phyloP scores from a whole-genome alignment of 2,113 vertebrate genomes.

The Zosterops borbonicus region DNA sequence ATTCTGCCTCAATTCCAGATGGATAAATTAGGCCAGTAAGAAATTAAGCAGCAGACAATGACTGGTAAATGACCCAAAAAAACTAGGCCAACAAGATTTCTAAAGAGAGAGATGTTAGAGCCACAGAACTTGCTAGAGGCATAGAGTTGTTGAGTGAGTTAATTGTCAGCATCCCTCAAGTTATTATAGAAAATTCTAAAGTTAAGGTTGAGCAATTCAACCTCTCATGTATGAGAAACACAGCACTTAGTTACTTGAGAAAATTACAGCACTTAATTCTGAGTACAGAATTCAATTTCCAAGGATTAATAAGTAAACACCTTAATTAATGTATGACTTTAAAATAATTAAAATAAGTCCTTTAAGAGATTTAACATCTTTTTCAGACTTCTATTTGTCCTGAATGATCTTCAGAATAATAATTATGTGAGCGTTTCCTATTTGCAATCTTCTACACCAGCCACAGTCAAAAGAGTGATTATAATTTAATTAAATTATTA shows the following conservation, averaged over 20 bases:
- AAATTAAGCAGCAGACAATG: constrained; percentile 35
- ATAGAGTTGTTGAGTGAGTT: not conserved
- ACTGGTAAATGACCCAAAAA: constrained; percentile 48
- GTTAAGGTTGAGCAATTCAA: constrained; percentile 39
- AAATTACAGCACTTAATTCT: constrained; percentile 55
- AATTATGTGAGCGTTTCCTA: not conserved
- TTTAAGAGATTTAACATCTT: constrained; percentile 50
- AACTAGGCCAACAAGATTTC: constrained; percentile 27
- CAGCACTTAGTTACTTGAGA: constrained; percentile 32
- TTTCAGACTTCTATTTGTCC: constrained; percentile 45
- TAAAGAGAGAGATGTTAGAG: not conserved
- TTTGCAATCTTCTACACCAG: constrained; percentile 13
- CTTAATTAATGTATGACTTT: constrained; percentile 59
- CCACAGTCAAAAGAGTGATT: constrained; percentile 11
- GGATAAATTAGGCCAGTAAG: constrained; percentile 46
- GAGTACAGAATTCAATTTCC: constrained; percentile 49
- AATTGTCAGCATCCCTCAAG: constrained; percentile 29
- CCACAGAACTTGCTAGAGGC: constrained; percentile 3
- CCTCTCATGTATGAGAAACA: constrained; percentile 10
- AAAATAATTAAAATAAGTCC: constrained; percentile 49
- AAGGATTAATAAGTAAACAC: constrained; percentile 55
- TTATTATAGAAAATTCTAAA: constrained; percentile 21
- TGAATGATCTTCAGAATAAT: constrained; percentile 52
- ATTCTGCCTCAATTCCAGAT: constrained; percentile 25
- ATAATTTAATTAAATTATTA: constrained; percentile 63